These are phyloP conservation scores for Sylvia borin DNA, from an alignment of 2,797 vertebrate genomes.

Conservation along the genomic window DNA sequence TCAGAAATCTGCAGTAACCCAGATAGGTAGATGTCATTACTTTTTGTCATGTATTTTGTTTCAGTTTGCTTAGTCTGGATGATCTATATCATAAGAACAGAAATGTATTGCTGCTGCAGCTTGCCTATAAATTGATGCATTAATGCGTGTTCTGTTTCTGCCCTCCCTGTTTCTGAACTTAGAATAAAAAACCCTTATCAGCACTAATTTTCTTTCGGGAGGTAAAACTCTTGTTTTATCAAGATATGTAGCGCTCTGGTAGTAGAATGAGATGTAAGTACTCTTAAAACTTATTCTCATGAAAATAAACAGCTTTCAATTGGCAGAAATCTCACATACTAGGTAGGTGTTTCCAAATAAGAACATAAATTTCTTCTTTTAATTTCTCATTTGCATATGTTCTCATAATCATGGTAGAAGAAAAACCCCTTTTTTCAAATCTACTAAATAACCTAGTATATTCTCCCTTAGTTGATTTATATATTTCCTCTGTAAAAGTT, in stretches of 20 bases:
- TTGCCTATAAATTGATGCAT: conserved; percentile 10
- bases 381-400: not conserved
- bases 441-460: not conserved
- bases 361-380: not conserved
- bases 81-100: not conserved
- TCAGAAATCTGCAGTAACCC: conserved; percentile 33
- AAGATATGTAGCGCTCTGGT: not conserved
- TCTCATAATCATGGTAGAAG: not conserved
- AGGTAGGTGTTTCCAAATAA: not conserved
- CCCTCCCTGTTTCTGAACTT: not conserved
- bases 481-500: not conserved
- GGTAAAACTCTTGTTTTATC: not conserved
- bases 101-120: conserved; percentile 5
- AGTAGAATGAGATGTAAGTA: not conserved
- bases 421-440: not conserved
- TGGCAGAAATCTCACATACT: not conserved
- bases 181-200: not conserved
- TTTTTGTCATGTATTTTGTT: not conserved
- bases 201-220: not conserved
- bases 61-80: conserved; percentile 29
- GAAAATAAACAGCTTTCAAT: not conserved
- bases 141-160: conserved; percentile 17
- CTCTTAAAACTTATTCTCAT: not conserved
- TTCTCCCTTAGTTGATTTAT: not conserved
- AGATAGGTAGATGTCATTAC: not conserved